These are phyloP conservation scores for Odontophorus gujanensis DNA, from an alignment of 2,113 vertebrate species.

Conservation along the genomic window DNA sequence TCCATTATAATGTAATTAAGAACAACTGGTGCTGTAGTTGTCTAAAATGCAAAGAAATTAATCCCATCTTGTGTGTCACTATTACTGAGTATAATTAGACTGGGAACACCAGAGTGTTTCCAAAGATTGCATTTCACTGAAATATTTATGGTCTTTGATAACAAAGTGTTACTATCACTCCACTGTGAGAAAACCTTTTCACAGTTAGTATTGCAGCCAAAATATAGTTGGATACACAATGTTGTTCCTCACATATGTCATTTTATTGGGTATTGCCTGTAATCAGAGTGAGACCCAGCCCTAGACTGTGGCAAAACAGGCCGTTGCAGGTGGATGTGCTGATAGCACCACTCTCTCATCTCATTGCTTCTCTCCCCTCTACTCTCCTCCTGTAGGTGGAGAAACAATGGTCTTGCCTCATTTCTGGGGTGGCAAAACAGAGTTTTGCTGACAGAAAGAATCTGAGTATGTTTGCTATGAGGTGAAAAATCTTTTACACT, in stretches of 20 bases:
- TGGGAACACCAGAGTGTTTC: background rate
- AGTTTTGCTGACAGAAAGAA: background rate
- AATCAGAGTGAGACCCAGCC: background rate
- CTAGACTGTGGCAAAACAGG: fast-evolving
- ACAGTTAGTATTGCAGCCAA: background rate
- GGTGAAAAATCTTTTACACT: background rate
- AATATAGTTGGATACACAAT: background rate
- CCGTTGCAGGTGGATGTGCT: background rate
- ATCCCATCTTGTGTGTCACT: background rate
- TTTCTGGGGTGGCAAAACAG: background rate
- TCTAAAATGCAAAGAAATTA: background rate
- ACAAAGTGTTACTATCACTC: background rate
- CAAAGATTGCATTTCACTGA: background rate
- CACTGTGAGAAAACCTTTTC: background rate
- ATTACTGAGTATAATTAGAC: fast-evolving
- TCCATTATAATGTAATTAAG: background rate
- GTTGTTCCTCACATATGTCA: background rate
- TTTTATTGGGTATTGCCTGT: no score
- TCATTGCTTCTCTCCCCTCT: fast-evolving
- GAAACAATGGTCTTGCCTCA: background rate
- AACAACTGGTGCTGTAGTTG: background rate
- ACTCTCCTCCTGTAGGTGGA: background rate
- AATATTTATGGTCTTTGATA: background rate
- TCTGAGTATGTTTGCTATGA: background rate
- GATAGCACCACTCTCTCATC: background rate